Evolutionary conservation across 2,113 vertebrate species (phyloP), one percentile per base, ranked within the genome.

Genomic region (Anas platyrhynchos): DNA sequence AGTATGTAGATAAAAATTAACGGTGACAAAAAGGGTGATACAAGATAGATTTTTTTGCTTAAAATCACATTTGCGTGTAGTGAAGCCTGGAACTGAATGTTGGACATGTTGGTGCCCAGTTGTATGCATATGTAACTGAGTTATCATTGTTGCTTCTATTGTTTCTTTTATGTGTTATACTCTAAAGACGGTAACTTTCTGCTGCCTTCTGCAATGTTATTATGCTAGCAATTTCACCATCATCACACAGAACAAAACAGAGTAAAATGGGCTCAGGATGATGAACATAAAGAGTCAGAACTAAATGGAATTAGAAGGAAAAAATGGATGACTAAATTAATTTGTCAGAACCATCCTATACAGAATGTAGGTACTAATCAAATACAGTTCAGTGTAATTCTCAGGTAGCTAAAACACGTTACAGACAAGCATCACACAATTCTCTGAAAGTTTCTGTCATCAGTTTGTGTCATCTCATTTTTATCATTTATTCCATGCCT

Each of bases 1-100:
- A 86, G 29, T 83, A 58, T 78, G 50, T 56, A 88, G 63, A 68
- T 83, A 96, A 91, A 72, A 54, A 80, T 91, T 89, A 83, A 61
- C 89, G 62, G 36, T 79, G 38, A 65, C 46, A 81, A 52, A 81
- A 88, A 58, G 11, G 17, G 66, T 93, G 83, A 89, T 76, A 62
- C n/a, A 93, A 76, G 58, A 32, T 58, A 58, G 75, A 83, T 50
- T 13, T 55, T 27, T 25, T 78, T 85, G 2, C 82, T 43, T 44
- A 67, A 84, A 73, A 80, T 58, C 18, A 73, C 5, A 11, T 12
- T 29, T 8, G 36, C 55, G 5, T 48, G 46, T 48, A 56, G 16
- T 69, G 58, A 76, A 73, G 34, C 59, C 50, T 75, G 34, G 56
- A 84, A 68, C 10, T 52, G 14, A 54, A 66, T 55, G 9, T 5